Percentiles rank a stretch among this genome's conserved stretches.
Evolutionary conservation across 2,797 vertebrate genomes (phyloP).

Genomic region (Chelmon rostratus): DNA sequence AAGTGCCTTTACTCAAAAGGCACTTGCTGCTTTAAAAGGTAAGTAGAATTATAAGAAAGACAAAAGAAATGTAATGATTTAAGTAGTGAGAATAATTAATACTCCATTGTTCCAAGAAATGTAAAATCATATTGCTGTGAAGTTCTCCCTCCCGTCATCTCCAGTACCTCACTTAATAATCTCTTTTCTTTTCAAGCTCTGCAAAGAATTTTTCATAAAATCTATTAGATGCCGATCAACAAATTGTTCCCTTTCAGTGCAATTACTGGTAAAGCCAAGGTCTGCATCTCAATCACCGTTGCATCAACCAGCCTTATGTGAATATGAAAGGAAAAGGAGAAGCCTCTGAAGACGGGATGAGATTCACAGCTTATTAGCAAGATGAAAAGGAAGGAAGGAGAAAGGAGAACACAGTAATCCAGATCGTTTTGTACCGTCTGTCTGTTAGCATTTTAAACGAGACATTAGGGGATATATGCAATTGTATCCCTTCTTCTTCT

Average conservation of each 20-base stretch:
- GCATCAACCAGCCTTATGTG: slow-evolving; percentile 48
- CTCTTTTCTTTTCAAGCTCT: slow-evolving; percentile 16
- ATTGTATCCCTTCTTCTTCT: slow-evolving; percentile 46
- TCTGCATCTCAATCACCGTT: slow-evolving; percentile 66
- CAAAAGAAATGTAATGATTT: not conserved
- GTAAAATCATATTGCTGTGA: not conserved
- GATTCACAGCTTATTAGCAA: slow-evolving; percentile 76
- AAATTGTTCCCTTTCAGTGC: slow-evolving; percentile 55
- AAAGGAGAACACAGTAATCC: slow-evolving; percentile 73
- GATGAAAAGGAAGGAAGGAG: slow-evolving; percentile 76
- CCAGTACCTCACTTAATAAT: slow-evolving; percentile 24
- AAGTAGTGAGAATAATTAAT: not conserved
- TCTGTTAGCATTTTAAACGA: slow-evolving; percentile 78
- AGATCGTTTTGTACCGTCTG: slow-evolving; percentile 73
- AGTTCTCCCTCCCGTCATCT: not conserved
- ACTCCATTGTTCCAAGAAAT: slow-evolving; percentile 13
- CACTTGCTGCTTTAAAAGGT: not conserved
- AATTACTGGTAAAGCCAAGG: slow-evolving; percentile 61
- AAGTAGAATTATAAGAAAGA: not conserved
- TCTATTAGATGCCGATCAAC: slow-evolving; percentile 68
- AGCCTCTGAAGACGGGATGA: slow-evolving; percentile 63
- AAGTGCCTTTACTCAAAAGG: not conserved
- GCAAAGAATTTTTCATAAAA: slow-evolving; percentile 60
- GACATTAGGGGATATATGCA: slow-evolving; percentile 72
- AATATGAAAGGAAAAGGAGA: slow-evolving; percentile 60